These are phyloP conservation scores for Drepana arcuata DNA, from an alignment of 1,140 invertebrate genomes.

Conservation along the genomic window DNA sequence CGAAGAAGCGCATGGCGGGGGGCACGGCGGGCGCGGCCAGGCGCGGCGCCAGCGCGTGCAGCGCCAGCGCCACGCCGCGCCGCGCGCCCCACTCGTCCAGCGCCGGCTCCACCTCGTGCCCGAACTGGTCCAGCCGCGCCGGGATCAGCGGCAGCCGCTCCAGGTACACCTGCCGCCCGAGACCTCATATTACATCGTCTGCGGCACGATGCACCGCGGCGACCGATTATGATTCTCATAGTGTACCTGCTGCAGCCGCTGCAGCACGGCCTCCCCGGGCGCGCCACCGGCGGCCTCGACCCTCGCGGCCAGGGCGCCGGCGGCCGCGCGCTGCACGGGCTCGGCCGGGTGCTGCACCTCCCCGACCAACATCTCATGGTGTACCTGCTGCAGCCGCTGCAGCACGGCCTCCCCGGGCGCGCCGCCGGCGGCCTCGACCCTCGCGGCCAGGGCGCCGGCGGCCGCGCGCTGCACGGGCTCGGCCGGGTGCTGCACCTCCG, in stretches of 20 bases:
- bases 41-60: conserved; percentile 80
- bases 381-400: conserved; percentile 79
- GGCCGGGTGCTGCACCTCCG: conserved; percentile 85
- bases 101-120: conserved; percentile 87
- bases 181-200: no score
- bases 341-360: conserved; percentile 87
- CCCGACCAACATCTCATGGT: no score
- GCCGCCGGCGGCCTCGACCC: conserved; percentile 65
- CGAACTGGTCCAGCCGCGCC: conserved; percentile 91
- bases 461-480: conserved; percentile 85
- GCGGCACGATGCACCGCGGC: no score
- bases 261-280: conserved; percentile 85
- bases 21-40: conserved; percentile 80
- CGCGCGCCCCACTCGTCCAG: conserved; percentile 92
- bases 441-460: conserved; percentile 81
- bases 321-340: conserved; percentile 84
- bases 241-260: conserved; percentile 77
- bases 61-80: conserved; percentile 87
- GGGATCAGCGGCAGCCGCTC: conserved; percentile 86
- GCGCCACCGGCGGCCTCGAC: conserved; percentile 76
- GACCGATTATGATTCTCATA: no score
- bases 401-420: conserved; percentile 71
- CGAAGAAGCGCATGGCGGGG: conserved; percentile 86
- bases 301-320: conserved; percentile 83
- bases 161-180: conserved; percentile 82